phyloP scores from a whole-genome alignment of 2,888 invertebrate genomes.

The Lochmaea crataegi region DNA sequence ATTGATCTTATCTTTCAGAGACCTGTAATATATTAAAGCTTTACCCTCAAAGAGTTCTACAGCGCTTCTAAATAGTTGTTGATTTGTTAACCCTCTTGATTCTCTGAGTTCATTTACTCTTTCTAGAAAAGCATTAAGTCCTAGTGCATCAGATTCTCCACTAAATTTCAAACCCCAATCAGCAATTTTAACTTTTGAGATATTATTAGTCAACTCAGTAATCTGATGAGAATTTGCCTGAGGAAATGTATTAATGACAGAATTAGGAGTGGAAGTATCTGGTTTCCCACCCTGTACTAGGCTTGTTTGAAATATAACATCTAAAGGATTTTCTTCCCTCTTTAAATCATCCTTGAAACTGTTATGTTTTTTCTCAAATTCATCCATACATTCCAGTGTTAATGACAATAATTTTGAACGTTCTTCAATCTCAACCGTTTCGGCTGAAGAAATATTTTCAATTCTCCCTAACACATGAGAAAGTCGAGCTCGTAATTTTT shows the following conservation, averaged over 20 bases:
- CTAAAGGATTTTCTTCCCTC: neutral
- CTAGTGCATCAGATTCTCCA: no score
- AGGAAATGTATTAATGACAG: no score
- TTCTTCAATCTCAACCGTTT: neutral
- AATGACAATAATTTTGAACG: neutral
- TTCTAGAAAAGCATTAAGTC: no score
- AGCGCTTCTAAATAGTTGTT: slow-evolving; percentile 18
- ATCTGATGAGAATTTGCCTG: no score
- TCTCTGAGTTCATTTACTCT: slow-evolving; percentile 12
- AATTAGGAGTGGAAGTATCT: no score
- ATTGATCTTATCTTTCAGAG: slow-evolving; percentile 16
- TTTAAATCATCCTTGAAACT: neutral
- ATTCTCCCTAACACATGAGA: neutral
- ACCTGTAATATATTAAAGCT: slow-evolving; percentile 14
- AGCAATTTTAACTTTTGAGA: no score
- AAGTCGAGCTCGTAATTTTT: neutral
- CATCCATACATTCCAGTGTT: neutral
- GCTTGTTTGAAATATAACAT: neutral
- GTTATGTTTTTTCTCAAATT: neutral
- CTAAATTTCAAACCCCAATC: neutral
- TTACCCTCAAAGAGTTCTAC: slow-evolving; percentile 32
- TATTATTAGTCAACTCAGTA: no score
- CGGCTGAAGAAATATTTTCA: neutral
- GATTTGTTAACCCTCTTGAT: neutral
- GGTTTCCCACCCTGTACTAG: neutral